A percentile compares a stretch with the other conserved stretches of the same genome.
phyloP scores from a whole-genome alignment of 1,140 invertebrate species.

The Zeugodacus cucurbitae region DNA sequence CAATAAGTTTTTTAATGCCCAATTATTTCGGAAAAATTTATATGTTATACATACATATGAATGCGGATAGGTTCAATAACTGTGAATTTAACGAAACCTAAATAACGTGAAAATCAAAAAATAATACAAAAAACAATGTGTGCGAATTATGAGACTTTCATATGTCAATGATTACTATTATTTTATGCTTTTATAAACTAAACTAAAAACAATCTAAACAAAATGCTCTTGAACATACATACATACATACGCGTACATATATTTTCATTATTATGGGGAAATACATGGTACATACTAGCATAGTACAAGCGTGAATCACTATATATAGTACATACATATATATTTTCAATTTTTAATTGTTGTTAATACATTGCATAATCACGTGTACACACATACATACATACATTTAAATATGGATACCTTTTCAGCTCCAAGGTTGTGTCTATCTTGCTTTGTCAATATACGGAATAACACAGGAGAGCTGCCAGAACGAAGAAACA shows the following conservation, averaged over 20 bases:
- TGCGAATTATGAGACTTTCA: no score
- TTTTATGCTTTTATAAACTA: no score
- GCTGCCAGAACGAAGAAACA: slow-evolving; percentile 44
- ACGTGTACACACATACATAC: background rate
- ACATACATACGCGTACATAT: background rate
- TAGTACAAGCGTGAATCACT: background rate
- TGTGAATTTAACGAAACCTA: no score
- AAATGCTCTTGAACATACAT: no score
- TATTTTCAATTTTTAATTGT: background rate
- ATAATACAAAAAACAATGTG: no score
- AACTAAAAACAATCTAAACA: no score
- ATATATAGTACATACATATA: background rate
- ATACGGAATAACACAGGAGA: slow-evolving; percentile 54
- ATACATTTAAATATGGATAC: background rate
- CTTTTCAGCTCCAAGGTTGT: slow-evolving; percentile 52
- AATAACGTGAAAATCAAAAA: no score
- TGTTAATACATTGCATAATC: background rate
- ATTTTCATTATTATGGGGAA: background rate
- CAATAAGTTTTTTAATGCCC: background rate
- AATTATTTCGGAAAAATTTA: no score
- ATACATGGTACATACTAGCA: background rate
- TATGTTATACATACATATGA: no score
- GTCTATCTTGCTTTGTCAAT: slow-evolving; percentile 53
- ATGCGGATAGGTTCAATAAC: no score
- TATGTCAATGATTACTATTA: no score